Percentiles rank a stretch among this genome's conserved stretches.
Evolutionary conservation across 1,140 invertebrate genomes (phyloP).

Genomic region (Venturia canescens): DNA sequence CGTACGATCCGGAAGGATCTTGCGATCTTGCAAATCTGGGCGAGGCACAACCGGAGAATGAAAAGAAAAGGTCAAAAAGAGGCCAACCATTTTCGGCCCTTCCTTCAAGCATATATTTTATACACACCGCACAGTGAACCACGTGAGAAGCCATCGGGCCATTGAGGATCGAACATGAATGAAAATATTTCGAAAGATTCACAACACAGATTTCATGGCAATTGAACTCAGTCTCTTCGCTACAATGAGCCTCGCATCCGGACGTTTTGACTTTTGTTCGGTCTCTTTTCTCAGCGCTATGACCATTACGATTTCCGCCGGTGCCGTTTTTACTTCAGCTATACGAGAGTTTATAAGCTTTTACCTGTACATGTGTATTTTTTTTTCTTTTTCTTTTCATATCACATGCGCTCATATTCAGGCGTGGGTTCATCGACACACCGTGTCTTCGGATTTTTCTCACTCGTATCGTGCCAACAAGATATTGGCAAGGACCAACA

Average conservation of each 20-base stretch:
- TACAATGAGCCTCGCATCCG: conserved; percentile 66
- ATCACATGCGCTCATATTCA: no score
- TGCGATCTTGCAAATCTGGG: conserved; percentile 39
- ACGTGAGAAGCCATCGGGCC: conserved; percentile 23
- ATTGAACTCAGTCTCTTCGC: conserved; percentile 61
- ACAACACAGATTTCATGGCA: conserved; percentile 75
- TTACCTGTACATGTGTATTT: background rate
- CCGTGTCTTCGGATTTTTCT: no score
- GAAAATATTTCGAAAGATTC: conserved; percentile 68
- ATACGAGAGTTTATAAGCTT: conserved; percentile 6
- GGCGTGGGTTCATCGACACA: background rate
- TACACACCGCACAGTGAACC: conserved; percentile 37
- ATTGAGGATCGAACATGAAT: conserved; percentile 65
- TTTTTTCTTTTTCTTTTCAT: background rate
- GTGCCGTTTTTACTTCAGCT: conserved; percentile 36
- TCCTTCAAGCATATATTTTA: background rate
- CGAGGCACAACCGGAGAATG: conserved; percentile 21
- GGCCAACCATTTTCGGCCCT: conserved; percentile 3
- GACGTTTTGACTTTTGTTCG: conserved; percentile 74
- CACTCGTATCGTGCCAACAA: no score
- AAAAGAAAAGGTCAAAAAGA: conserved; percentile 28
- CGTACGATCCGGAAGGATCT: conserved; percentile 55
- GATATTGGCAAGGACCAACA: no score
- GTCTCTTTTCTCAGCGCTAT: conserved; percentile 45
- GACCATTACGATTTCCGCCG: conserved; percentile 66